These are phyloP conservation scores for Salpingus planirostris DNA, from an alignment of 2,888 invertebrate genomes.

Conservation along the genomic window DNA sequence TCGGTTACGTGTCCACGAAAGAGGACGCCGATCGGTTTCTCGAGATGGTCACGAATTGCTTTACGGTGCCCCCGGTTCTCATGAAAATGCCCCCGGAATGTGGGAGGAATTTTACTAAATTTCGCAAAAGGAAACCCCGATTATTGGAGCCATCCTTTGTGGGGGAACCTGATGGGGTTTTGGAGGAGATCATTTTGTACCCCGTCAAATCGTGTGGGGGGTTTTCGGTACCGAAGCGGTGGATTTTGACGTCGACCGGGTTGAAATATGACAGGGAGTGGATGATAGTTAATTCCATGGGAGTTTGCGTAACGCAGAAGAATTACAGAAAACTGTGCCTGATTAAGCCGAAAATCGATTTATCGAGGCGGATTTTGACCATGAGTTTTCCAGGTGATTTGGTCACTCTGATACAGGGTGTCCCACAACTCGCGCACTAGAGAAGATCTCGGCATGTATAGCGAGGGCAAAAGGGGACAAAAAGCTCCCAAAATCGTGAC, in stretches of 20 bases:
- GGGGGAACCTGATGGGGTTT: constrained; percentile 16
- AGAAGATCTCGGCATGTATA: too few relatives aligned
- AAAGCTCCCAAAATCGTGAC: too few relatives aligned
- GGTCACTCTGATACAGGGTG: too few relatives aligned
- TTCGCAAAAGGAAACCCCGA: too few relatives aligned
- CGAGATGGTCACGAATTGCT: constrained; percentile 66
- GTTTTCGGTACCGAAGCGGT: constrained; percentile 54
- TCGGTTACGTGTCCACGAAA: constrained; percentile 80
- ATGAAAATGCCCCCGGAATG: constrained; percentile 29
- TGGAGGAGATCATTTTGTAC: constrained; percentile 53
- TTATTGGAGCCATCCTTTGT: constrained; percentile 1
- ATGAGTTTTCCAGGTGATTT: constrained; percentile 58
- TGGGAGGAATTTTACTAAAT: constrained; percentile 1
- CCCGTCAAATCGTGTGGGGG: constrained; percentile 89
- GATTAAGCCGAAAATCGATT: constrained; percentile 62
- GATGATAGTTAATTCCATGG: constrained; percentile 81
- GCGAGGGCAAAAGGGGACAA: too few relatives aligned
- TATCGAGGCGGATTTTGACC: constrained; percentile 46
- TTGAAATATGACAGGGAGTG: constrained; percentile 84
- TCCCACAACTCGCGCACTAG: too few relatives aligned
- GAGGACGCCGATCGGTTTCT: constrained; percentile 64
- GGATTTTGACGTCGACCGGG: constrained; percentile 70
- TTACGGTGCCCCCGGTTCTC: constrained; percentile 48
- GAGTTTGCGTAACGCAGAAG: constrained; percentile 84
- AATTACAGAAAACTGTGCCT: constrained; percentile 69